These are phyloP conservation scores for Conus betulinus DNA, from an alignment of 1,140 invertebrate genomes.

Conservation along the genomic window DNA sequence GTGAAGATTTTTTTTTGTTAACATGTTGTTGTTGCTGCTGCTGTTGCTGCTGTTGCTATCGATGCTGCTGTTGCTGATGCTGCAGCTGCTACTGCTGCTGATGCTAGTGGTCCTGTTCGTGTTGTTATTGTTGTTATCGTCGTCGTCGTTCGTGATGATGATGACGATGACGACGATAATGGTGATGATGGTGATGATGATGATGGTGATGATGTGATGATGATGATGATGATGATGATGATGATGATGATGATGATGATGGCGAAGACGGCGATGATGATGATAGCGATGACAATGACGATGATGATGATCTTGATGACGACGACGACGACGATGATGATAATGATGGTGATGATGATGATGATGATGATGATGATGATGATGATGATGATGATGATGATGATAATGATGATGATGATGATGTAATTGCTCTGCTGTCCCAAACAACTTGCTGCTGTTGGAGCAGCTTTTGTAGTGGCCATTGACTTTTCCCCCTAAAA, in stretches of 20 bases:
- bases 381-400: constrained; percentile 41
- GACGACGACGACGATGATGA: not conserved
- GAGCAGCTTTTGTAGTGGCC: too few relatives aligned
- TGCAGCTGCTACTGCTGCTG: too few relatives aligned
- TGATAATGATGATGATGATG: constrained; percentile 30
- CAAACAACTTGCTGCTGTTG: too few relatives aligned
- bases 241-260: constrained; percentile 9
- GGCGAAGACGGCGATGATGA: constrained; percentile 36
- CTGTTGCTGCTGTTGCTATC: too few relatives aligned
- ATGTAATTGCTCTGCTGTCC: too few relatives aligned
- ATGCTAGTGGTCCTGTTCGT: too few relatives aligned
- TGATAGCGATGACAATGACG: constrained; percentile 3
- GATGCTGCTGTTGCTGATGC: too few relatives aligned
- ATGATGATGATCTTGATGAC: constrained; percentile 8
- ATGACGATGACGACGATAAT: not conserved
- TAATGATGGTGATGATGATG: not conserved
- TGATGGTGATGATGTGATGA: constrained; percentile 3
- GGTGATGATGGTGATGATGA: not conserved
- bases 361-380: constrained; percentile 32
- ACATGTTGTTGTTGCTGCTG: too few relatives aligned
- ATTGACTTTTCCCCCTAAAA: too few relatives aligned
- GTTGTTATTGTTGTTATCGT: too few relatives aligned
- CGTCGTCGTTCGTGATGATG: not conserved
- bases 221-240: constrained; percentile 24
- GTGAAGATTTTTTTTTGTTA: too few relatives aligned